Percentiles rank a stretch among this genome's conserved stretches.
phyloP scores from a whole-genome alignment of 2,113 vertebrate species.

The Aspidoscelis tigris region DNA sequence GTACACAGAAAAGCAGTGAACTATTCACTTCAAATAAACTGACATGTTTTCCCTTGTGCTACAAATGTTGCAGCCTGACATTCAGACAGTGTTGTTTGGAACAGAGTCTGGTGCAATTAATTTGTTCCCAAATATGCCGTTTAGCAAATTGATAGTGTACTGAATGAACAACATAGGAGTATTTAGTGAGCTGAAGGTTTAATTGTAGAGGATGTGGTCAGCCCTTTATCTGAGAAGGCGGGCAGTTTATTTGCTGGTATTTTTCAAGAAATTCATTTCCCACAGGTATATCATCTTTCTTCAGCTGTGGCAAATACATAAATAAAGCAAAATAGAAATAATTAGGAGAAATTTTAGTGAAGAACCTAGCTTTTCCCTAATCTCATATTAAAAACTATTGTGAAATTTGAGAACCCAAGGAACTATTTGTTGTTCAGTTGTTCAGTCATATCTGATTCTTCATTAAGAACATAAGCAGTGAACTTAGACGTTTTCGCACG shows the following conservation, averaged over 20 bases:
- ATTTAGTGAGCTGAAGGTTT: not conserved
- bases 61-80: constrained; percentile 26
- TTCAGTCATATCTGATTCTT: no score
- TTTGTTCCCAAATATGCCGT: constrained; percentile 49
- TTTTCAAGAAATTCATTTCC: constrained; percentile 41
- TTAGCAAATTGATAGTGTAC: constrained; percentile 16
- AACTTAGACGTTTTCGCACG: no score
- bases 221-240: constrained; percentile 41
- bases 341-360: no score
- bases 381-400: no score
- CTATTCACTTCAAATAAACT: not conserved
- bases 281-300: constrained; percentile 20
- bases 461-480: no score
- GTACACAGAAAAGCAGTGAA: not conserved
- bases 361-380: no score
- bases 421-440: no score
- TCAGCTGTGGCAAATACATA: not conserved
- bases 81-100: constrained; percentile 6
- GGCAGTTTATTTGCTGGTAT: constrained; percentile 23
- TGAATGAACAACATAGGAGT: constrained; percentile 36
- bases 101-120: constrained; percentile 28
- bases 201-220: constrained; percentile 28
- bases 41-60: constrained; percentile 23
- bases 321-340: no score
- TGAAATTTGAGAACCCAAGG: no score